These are phyloP conservation scores for Oenanthe melanoleuca DNA, from an alignment of 2,113 vertebrate genomes.

Conservation along the genomic window DNA sequence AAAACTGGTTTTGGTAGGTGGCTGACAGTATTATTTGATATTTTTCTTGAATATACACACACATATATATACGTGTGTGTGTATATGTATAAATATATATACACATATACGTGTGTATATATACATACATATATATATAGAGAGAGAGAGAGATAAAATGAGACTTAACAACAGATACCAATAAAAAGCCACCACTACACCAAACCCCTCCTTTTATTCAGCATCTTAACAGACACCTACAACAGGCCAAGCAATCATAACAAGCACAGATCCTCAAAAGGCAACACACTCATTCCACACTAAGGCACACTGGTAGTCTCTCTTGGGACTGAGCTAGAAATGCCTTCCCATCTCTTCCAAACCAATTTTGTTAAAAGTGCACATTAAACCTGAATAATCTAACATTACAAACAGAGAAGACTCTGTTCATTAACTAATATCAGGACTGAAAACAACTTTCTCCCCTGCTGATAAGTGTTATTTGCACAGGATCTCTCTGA, in stretches of 20 bases:
- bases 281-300: not conserved
- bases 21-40: not conserved
- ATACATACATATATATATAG: too few relatives aligned
- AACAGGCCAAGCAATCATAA: not conserved
- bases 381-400: not conserved
- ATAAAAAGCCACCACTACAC: not conserved
- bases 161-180: not conserved
- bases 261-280: not conserved
- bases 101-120: too few relatives aligned
- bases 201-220: not conserved
- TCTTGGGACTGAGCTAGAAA: not conserved
- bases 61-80: rapidly evolving
- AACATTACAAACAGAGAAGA: not conserved
- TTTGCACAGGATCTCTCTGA: not conserved
- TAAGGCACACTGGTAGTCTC: not conserved
- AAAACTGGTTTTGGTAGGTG: not conserved
- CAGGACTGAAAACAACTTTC: not conserved
- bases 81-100: too few relatives aligned
- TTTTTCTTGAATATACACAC: not conserved
- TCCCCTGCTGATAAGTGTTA: not conserved
- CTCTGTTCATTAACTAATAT: not conserved
- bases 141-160: not conserved
- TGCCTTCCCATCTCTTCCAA: not conserved
- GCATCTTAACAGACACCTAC: not conserved
- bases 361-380: not conserved